Evolutionary conservation across 2,888 invertebrate species (phyloP), one percentile per base, ranked within the genome.

Genomic region (Orthosia incerta): DNA sequence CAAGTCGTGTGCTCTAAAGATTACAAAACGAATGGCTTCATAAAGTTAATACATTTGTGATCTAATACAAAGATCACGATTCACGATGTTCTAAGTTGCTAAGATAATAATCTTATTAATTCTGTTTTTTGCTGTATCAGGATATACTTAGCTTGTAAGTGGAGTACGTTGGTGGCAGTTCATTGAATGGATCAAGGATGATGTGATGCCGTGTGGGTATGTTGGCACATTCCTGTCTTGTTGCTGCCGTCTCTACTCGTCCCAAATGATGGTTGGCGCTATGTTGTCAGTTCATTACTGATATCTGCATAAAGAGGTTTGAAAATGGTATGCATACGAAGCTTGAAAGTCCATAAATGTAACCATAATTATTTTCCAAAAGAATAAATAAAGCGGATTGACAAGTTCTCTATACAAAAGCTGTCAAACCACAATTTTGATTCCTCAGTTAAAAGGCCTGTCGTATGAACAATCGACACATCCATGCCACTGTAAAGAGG

Each of bases 101-200:
- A 18, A 57, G 46, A 82, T 63, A 55, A 67, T 50, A 39, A 68
- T 63, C 31, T 55, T 26, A 77, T 72, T 69, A 65, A 80, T 65
- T 61, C 45, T 9, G 12, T 57, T 74, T 80, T 81, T 84, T 83
- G 61, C 26, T 12, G 18, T 13, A 59, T 74, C 66, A 71, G 75
- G 70, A 71, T 74, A 50, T 23, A 23, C 5, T 50, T 51, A 65
- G 20, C 56, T 15, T 23, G 39, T 55, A 46, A 62, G 60, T 68
- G 20, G 60, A 76, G 64, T 53, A 61, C 48, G 72, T 39, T 73
- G 69, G 55, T 56, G 72, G 57, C 3, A 20, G 78, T 69, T 77
- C 65, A 56, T 46, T 62, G 63, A 46, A 63, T 82, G 55, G 48
- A 45, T 63, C 23, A 23, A 62, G 31, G 46, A 20, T 39, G 60